Base-by-base conservation (phyloP, 2,888 invertebrate species). In the Brachycybe producta region DNA sequence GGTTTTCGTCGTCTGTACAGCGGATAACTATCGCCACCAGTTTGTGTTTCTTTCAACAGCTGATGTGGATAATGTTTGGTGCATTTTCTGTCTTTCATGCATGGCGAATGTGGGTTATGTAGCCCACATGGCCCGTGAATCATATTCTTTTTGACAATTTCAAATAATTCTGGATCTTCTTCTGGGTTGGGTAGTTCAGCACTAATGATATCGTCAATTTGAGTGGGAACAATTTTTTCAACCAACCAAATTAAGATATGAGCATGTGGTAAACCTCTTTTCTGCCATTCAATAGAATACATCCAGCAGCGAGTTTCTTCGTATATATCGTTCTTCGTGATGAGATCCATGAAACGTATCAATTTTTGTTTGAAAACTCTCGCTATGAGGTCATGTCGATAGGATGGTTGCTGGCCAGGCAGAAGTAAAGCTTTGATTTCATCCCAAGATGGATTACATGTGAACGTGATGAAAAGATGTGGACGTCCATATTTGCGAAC, bases 401-500 rank as follows among this genome's bases (percentile, higher is more conserved):
- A 54, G 11, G 32, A 4, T 11, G 60, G 46, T 5, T 54, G 53
- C 57, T 64, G 58, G 21, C 56, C 56, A 30, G 43, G 28, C 32
- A 52, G 21, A 17, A 67, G 49, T 55, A 63, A 61, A 44, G 62
- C 60, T 24, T 53, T 13, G 19, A 64, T 62, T 51, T 64, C 64
- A n/a, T 8, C 23, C 64, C 63, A 64, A 11, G 52, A 54, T n/a
- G 48, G 48, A 45, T 47, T 50, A 21, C 30, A 35, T 19, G 51
- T 45, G 43, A 15, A 52, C n/a, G 38, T 51, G 13, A 11, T 15
- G 40, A 2, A 35, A 49, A 61, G 11, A 47, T 65, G 63, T 21
- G 69, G 67, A 51, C 62, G 62, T 2, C 70, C 70, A 61, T 56
- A 65, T 52, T 63, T 27, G 3, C 57, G 43, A 5, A 61, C 59